phyloP scores from a whole-genome alignment of 2,797 vertebrate genomes.

The Melopsittacus undulatus region DNA sequence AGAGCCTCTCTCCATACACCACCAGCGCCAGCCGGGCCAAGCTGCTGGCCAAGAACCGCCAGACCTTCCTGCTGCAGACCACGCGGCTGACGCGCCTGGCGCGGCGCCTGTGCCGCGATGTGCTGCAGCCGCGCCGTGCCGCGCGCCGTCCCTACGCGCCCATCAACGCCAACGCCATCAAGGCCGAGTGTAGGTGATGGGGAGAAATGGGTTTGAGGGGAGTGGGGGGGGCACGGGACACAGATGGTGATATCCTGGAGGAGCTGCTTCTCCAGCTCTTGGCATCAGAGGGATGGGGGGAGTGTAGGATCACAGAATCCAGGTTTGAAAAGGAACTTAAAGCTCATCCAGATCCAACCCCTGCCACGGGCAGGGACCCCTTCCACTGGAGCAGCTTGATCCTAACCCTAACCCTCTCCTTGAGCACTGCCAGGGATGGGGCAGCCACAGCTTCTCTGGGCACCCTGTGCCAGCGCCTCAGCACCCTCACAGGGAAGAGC shows the following conservation, averaged over 20 bases:
- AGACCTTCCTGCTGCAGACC: conserved; percentile 93
- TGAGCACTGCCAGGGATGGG: background rate
- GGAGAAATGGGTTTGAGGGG: background rate
- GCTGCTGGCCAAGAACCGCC: conserved; percentile 92
- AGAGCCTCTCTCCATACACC: conserved; percentile 90
- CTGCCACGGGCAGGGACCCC: background rate
- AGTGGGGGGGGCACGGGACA: background rate
- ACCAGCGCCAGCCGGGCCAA: conserved; percentile 92
- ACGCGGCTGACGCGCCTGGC: conserved; percentile 93
- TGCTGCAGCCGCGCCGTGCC: conserved; percentile 89
- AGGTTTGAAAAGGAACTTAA: too few relatives aligned
- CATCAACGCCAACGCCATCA: conserved; percentile 93
- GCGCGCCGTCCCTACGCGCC: conserved; percentile 92
- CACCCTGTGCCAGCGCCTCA: background rate
- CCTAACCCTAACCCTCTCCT: too few relatives aligned
- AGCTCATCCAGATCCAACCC: background rate
- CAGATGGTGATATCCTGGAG: too few relatives aligned
- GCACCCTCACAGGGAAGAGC: background rate
- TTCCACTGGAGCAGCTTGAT: too few relatives aligned
- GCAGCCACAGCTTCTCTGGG: too few relatives aligned
- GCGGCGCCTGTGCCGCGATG: conserved; percentile 90
- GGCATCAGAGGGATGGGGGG: background rate
- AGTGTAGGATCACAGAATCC: background rate
- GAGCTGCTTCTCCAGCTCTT: too few relatives aligned
- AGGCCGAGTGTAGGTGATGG: conserved; percentile 84